A percentile compares a stretch with the other conserved stretches of the same genome.
Evolutionary conservation across 2,113 vertebrate genomes (phyloP).

Genomic region (Nestor notabilis): DNA sequence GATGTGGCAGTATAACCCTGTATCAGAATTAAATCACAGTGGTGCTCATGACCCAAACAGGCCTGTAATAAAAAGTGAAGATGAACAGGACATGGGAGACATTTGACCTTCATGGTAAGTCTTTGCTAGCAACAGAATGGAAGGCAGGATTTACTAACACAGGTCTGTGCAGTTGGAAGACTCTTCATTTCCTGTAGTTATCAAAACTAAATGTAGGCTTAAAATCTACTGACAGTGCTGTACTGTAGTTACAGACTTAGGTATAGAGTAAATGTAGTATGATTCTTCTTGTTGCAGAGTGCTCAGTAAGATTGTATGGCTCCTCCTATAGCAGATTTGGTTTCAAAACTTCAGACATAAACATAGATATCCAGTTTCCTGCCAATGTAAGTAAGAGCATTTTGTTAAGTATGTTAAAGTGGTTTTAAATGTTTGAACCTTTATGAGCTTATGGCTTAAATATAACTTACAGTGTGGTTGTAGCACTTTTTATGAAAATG

Average conservation of each 20-base stretch:
- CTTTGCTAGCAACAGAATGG: not conserved
- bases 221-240: not conserved
- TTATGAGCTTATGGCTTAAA: not conserved
- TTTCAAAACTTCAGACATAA: slow-evolving; percentile 92
- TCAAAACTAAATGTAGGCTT: not conserved
- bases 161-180: not conserved
- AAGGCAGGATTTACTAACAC: not conserved
- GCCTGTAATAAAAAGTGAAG: not conserved
- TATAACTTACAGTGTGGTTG: not conserved
- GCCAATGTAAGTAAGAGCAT: slow-evolving; percentile 82
- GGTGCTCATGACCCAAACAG: not conserved
- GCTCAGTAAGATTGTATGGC: slow-evolving; percentile 92
- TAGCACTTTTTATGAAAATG: not conserved
- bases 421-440: not conserved
- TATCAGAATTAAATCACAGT: not conserved
- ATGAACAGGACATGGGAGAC: not conserved
- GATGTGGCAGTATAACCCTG: not conserved
- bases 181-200: not conserved
- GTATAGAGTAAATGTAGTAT: not conserved
- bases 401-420: not conserved
- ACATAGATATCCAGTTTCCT: slow-evolving; percentile 92
- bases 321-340: slow-evolving; percentile 91
- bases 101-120: not conserved
- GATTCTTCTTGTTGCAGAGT: slow-evolving; percentile 76
- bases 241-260: not conserved